Base-by-base conservation (phyloP, 2,113 vertebrate genomes). In the Hylia prasina region DNA sequence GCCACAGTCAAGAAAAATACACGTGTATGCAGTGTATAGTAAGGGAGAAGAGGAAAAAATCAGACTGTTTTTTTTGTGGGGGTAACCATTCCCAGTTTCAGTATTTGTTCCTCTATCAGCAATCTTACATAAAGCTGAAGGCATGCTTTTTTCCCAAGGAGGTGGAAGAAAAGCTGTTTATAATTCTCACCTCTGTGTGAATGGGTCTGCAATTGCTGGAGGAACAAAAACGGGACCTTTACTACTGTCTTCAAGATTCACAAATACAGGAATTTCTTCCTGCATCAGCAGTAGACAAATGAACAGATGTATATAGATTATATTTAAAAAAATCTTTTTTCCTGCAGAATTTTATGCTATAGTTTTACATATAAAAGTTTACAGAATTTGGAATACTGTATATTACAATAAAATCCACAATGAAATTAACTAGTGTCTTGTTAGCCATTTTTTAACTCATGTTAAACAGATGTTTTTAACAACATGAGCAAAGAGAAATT, bases 1-100 rank as follows among this genome's bases (percentile, higher is more conserved):
- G 16, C 19, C 39, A 24, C 2, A 58, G 30, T n/a, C 81, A 39
- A 81, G 12, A 54, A 87, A 57, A 88, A 71, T 4, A 31, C 0
- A 0, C 2, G 4, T 22, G 6, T 58, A 47, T 25, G 11, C 6
- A 63, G 10, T n/a, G 4, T 22, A 57, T 30, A 30, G 25, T 7
- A 82, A 75, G 23, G 9, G 14, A 83, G 31, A 21, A n/a, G 27
- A 76, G 9, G 11, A 30, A 70, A 54, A 73, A 51, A 48, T 45
- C n/a, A 54, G 22, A 15, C 8, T 20, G 5, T 4, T 42, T 44
- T 83, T 83, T 78, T 27, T 66, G 3, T 69, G 3, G 3, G 14
- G 11, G 3, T 65, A 14, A 14, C 17, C 3, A 40, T 90, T 47
- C 27, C 13, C 31, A 61, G 3, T 65, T 88, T 80, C 37, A 70